Conservation (phyloP, 2,888 invertebrate genomes). For the Zaprionus lineosus region DNA sequence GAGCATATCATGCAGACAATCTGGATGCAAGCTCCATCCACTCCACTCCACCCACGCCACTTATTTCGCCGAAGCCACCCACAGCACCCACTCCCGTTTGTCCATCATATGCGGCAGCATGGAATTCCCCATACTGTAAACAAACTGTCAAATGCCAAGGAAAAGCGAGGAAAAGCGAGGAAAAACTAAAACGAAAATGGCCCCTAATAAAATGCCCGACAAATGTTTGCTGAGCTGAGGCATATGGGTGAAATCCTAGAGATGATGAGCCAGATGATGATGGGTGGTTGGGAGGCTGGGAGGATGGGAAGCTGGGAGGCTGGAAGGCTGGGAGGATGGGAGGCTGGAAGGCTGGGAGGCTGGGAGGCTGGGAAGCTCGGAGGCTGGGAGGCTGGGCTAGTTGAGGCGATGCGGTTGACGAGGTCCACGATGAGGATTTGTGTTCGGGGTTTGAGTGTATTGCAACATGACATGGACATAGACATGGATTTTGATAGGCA, state of each 20-base stretch:
- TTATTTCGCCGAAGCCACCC: too few species aligned
- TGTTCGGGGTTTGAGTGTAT: background rate
- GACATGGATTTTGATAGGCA: background rate
- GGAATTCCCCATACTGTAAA: constrained; percentile 50
- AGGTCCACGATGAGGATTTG: background rate
- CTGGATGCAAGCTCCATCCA: constrained; percentile 11
- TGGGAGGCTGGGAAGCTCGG: background rate
- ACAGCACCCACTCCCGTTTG: too few species aligned
- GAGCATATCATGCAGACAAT: constrained; percentile 21
- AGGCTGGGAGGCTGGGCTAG: too few species aligned
- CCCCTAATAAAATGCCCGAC: constrained; percentile 6
- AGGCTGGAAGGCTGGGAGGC: background rate
- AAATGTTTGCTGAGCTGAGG: constrained; percentile 35
- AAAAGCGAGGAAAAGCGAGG: constrained; percentile 18
- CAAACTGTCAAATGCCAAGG: constrained; percentile 62
- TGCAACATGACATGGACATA: constrained; percentile 4
- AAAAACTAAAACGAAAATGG: background rate
- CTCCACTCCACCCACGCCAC: background rate
- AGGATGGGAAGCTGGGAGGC: background rate
- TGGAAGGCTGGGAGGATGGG: background rate
- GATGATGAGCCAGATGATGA: background rate
- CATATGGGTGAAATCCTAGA: constrained; percentile 20
- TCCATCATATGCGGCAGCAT: constrained; percentile 1
- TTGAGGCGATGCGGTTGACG: too few species aligned
- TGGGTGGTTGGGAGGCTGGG: background rate